Evolutionary conservation across 2,113 vertebrate species (phyloP), one percentile per base, ranked within the genome.

Genomic region (Choloepus hoffmanni): DNA sequence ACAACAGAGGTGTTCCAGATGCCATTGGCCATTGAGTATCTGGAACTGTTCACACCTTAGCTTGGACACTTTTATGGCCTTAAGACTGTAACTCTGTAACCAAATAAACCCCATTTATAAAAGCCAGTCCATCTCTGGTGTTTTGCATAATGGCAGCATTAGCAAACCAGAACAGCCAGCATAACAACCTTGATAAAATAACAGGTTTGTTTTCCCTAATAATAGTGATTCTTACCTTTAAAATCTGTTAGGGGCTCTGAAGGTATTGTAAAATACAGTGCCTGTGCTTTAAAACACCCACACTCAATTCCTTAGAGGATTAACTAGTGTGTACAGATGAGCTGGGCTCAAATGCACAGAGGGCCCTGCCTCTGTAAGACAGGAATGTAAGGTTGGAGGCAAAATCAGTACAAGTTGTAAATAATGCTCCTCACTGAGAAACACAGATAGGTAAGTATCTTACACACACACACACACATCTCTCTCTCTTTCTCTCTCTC

Each of bases 191-290:
- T 45, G 28, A 67, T 82, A 89, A 70, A 95, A 73, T 48, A 83
- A 81, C 8, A 3, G 33, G 19, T 60, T 65, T 83, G 24, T 53
- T 95, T 89, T 89, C n/a, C 48, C 63, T 82, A 70, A 18, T 67
- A 30, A 85, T 16, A 74, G 45, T 78, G 28, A 53, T 93, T 95
- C 87, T 43, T 85, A 18, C 92, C 77, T 86, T 88, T 94, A 92
- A 96, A 94, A 92, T 92, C 84, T 89, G n/a, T 87, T 79, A 92
- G 53, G n/a, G 30, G 6, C 67, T 91, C 36, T 85, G 40, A 63
- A 84, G 68, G 45, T 67, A 85, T 2, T 58, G 16, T 72, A 36
- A 55, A 63, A 92, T 74, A 26, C 15, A 92, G 19, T 62, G 74
- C 79, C 23, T 85, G 24, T 30, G 62, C 43, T 85, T 96, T 86